Percentiles rank a stretch among this genome's conserved stretches.
Conservation (phyloP, 2,113 vertebrate genomes). For the Halichoeres trimaculatus region DNA sequence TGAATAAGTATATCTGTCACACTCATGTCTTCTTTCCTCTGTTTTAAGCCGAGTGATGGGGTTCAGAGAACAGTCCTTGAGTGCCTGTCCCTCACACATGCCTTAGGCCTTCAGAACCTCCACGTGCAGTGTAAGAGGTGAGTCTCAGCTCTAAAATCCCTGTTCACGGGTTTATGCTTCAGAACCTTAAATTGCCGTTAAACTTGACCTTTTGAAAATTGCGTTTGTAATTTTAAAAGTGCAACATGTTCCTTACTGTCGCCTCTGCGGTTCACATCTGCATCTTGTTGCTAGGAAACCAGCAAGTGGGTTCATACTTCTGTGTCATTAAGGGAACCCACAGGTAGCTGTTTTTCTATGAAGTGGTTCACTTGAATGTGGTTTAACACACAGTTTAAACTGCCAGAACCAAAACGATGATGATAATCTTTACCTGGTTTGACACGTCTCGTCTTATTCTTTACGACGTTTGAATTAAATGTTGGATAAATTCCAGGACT, state of each 20-base stretch:
- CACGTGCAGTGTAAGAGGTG: constrained; percentile 90
- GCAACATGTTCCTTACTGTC: neutral
- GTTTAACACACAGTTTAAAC: neutral
- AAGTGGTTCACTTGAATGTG: neutral
- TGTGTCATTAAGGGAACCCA: neutral
- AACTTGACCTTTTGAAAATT: neutral
- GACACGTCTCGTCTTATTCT: too few species aligned
- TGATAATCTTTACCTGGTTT: too few species aligned
- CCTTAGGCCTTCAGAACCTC: constrained; percentile 87
- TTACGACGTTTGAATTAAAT: too few species aligned
- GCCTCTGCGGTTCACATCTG: constrained; percentile 10
- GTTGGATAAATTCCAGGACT: too few species aligned
- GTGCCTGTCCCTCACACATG: constrained; percentile 91
- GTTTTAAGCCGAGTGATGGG: constrained; percentile 86
- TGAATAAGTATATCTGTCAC: neutral
- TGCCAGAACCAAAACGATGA: too few species aligned
- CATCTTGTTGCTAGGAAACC: constrained; percentile 49
- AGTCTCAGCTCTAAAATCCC: constrained; percentile 61
- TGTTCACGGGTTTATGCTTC: neutral
- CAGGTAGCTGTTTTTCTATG: neutral
- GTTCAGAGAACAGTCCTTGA: constrained; percentile 88
- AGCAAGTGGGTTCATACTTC: constrained; percentile 1
- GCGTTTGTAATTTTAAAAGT: neutral
- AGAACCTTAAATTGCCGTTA: neutral
- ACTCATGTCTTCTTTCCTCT: neutral